A percentile compares a stretch with the other conserved stretches of the same genome.
Evolutionary conservation across 2,888 invertebrate species (phyloP).

Genomic region (Sylvicola fuscatus): DNA sequence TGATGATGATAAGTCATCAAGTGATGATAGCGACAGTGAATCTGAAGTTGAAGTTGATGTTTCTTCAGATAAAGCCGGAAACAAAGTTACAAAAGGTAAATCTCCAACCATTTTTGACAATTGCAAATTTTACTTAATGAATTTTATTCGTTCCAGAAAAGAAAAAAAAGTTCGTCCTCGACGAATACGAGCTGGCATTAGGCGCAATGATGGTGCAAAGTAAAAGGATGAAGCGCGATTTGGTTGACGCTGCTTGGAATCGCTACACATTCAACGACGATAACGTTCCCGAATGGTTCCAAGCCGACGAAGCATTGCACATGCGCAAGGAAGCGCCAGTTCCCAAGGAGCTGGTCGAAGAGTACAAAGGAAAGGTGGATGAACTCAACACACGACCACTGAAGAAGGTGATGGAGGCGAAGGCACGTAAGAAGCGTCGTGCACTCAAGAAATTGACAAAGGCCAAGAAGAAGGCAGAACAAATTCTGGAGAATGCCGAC

Average conservation of each 20-base stretch:
- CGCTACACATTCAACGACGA: slow-evolving; percentile 83
- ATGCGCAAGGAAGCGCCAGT: slow-evolving; percentile 69
- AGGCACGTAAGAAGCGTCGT: slow-evolving; percentile 89
- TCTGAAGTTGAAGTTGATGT: slow-evolving; percentile 16
- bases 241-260: slow-evolving; percentile 83
- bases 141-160: slow-evolving; percentile 8
- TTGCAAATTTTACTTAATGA: slow-evolving; percentile 3
- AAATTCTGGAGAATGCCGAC: slow-evolving; percentile 76
- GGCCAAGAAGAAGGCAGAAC: slow-evolving; percentile 89
- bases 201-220: slow-evolving; percentile 83
- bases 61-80: slow-evolving; percentile 2
- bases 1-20: slow-evolving; percentile 10
- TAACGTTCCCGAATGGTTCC: slow-evolving; percentile 90
- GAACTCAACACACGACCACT: slow-evolving; percentile 89
- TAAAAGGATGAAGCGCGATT: slow-evolving; percentile 73
- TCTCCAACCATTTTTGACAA: too few relatives aligned
- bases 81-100: slow-evolving; percentile 1
- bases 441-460: slow-evolving; percentile 69
- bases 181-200: slow-evolving; percentile 75
- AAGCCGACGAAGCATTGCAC: slow-evolving; percentile 79
- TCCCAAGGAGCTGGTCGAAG: slow-evolving; percentile 63
- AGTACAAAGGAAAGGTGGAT: slow-evolving; percentile 61
- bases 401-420: slow-evolving; percentile 95
- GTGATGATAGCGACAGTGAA: slow-evolving; percentile 11
- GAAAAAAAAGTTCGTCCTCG: slow-evolving; percentile 44